A percentile compares a stretch with the other conserved stretches of the same genome.
These are phyloP conservation scores for Steinernema carpocapsae DNA, from an alignment of 2,888 invertebrate species.

Conservation along the genomic window DNA sequence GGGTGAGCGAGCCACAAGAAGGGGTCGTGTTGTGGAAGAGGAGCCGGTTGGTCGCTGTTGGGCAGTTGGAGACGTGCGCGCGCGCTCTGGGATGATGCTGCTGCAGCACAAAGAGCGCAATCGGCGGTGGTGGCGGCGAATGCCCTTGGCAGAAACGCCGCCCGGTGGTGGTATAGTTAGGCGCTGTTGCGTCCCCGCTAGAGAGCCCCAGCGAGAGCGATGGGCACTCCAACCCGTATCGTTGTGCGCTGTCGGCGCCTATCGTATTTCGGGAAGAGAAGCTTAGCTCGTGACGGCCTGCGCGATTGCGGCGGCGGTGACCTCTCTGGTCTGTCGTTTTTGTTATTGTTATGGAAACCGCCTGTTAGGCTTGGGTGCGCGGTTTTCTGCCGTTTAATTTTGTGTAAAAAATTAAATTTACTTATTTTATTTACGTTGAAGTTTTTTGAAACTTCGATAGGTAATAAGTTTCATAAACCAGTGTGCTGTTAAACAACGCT, in stretches of 20 bases:
- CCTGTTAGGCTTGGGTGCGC: too few species aligned
- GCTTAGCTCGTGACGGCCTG: background rate
- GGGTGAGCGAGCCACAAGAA: background rate
- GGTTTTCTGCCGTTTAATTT: too few species aligned
- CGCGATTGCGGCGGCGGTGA: background rate
- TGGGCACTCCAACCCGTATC: background rate
- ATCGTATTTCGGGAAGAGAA: constrained; percentile 30
- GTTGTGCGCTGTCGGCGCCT: background rate
- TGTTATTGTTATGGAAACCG: background rate
- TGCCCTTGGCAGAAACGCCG: constrained; percentile 33
- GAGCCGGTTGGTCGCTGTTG: constrained; percentile 7
- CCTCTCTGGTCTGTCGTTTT: background rate
- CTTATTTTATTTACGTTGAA: too few species aligned
- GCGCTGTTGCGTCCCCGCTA: constrained; percentile 25
- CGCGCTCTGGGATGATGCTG: constrained; percentile 28
- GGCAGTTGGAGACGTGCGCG: background rate
- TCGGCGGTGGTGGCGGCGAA: background rate
- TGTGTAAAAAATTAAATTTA: too few species aligned
- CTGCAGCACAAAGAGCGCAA: constrained; percentile 28
- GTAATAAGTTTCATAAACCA: too few species aligned
- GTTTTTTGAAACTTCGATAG: too few species aligned
- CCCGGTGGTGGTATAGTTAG: constrained; percentile 35
- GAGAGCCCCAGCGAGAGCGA: too few species aligned
- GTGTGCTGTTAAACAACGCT: too few species aligned
- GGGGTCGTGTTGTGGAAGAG: background rate